Percentiles rank a stretch among this genome's conserved stretches.
Conservation (phyloP, 2,113 vertebrate species). For the Protobothrops flavoviridis region DNA sequence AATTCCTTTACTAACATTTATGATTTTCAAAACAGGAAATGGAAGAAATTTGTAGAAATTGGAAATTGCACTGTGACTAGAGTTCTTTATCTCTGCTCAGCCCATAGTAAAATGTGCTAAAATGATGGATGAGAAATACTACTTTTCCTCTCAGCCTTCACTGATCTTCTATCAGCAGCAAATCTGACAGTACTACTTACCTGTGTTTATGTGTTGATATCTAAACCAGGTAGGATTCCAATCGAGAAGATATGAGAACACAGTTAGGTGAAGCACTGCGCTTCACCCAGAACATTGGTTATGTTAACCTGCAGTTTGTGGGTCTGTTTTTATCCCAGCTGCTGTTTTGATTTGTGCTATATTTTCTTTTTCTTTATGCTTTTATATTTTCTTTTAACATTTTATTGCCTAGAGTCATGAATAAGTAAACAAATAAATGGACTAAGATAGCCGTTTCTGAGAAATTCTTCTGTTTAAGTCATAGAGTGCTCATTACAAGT, state of each 20-base stretch:
- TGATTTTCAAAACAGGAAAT: conserved; percentile 38
- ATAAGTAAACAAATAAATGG: not conserved
- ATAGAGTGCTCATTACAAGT: not conserved
- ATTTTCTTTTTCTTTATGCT: not conserved
- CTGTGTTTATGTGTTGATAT: conserved; percentile 26
- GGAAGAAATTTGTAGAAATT: conserved; percentile 53
- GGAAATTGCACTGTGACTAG: conserved; percentile 58
- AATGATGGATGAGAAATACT: conserved; percentile 64
- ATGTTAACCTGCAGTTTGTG: not conserved
- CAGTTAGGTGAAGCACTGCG: not conserved
- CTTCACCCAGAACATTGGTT: not conserved
- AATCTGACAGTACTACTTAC: conserved; percentile 30
- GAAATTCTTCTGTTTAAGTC: not conserved
- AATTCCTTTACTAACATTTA: conserved; percentile 33
- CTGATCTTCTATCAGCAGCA: conserved; percentile 53
- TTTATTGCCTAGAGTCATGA: not conserved
- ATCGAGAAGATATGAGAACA: conserved; percentile 16
- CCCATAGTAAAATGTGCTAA: conserved; percentile 39
- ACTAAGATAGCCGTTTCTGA: not conserved
- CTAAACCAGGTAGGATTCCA: conserved; percentile 35
- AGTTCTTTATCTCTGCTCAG: conserved; percentile 60
- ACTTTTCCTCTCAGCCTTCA: conserved; percentile 40
- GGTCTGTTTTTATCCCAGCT: not conserved
- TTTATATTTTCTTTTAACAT: not conserved
- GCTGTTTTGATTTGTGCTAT: not conserved